Evolutionary conservation across 2,888 invertebrate species (phyloP), one percentile per base, ranked within the genome.

Genomic region (Thymelicus lineola): DNA sequence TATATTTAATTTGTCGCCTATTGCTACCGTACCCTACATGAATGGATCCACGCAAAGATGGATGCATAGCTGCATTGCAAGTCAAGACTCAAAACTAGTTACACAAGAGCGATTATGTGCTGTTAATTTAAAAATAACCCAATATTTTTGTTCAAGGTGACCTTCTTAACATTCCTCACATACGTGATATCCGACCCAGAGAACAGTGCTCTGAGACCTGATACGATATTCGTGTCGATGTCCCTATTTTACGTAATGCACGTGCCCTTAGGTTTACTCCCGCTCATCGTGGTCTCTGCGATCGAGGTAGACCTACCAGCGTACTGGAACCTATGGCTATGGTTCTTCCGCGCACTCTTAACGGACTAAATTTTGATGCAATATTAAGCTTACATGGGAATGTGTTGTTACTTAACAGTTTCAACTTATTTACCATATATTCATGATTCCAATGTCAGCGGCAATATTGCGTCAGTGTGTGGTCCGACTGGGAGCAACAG

Each of bases 241-340:
- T 95, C 98, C 48, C 94, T 98, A 79, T 98, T 98, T 94, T 97
- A 97, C 91, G 96, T 97, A 78, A 96, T 98, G 87, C 95, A 97
- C 85, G 95, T 98, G 90, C 98, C 98, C 71, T 94, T 98, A 91
- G 96, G 96, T 78, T 95, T 97, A 87, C 94, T 98, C 80, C 97
- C 97, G 59, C 94, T 97, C 94, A 91, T 97, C 88, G 94, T 96
- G 82, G 96, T 97, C 77, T 96, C 95, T 81, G 92, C 94, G 76
- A 95, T 97, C 74, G 97, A 97, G 97, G 97, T 97, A 96, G 94
- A 86, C 75, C 82, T 76, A 68, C 77, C 73, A 71, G 73, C 76
- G 71, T 75, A 69, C 75, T 76, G 74, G 74, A 71, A 68, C 74
- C 73, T 75, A 79, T 81, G 89, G 90, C 86, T 90, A 76, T 88